Evolutionary conservation across 2,113 vertebrate genomes (phyloP).

Genomic region (Cyanoramphus novaezelandiae): DNA sequence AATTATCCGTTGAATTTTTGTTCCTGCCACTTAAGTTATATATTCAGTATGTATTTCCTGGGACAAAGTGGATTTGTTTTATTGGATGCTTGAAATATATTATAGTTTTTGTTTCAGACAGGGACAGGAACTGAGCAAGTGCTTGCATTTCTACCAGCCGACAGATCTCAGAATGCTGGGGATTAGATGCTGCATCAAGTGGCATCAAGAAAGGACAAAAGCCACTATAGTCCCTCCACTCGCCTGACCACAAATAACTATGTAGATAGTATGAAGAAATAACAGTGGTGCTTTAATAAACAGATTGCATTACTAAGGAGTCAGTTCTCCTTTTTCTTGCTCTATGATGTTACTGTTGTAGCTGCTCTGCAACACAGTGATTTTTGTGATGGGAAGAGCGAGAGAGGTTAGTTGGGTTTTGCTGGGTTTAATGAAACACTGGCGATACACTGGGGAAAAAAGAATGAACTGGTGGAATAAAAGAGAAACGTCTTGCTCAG

Average conservation of each 20-base stretch:
- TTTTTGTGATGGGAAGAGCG: background rate
- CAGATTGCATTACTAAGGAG: background rate
- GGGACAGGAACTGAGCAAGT: background rate
- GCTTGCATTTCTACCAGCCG: background rate
- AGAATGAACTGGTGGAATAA: background rate
- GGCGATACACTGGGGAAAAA: background rate
- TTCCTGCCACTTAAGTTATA: background rate
- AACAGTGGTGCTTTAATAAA: background rate
- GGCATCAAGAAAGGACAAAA: background rate
- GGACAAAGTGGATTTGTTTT: background rate
- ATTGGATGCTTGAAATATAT: background rate
- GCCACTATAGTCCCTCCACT: background rate
- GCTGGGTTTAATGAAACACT: background rate
- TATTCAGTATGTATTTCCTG: background rate
- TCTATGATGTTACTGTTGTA: background rate
- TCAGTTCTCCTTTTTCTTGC: fast-evolving
- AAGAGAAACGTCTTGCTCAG: background rate
- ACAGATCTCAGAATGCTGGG: background rate
- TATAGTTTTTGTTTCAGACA: background rate
- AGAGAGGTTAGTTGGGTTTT: background rate
- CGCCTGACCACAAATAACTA: background rate
- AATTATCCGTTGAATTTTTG: background rate
- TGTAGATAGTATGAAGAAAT: background rate
- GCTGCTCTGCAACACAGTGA: background rate
- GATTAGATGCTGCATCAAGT: background rate